phyloP scores from a whole-genome alignment of 2,113 vertebrate genomes.

The Toxotes chatareus region DNA sequence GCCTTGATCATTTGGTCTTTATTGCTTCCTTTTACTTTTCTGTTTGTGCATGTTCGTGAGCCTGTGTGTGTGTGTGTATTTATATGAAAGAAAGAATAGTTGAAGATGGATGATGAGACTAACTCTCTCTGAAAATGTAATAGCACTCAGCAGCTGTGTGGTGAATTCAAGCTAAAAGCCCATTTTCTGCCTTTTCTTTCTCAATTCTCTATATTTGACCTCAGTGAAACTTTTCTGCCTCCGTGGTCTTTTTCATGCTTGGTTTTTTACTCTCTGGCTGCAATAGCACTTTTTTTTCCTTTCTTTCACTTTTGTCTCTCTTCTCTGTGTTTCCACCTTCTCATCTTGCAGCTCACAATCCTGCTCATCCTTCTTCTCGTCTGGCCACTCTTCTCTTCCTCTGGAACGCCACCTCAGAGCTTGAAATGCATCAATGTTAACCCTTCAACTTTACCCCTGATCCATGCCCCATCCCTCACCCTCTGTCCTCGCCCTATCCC shows the following conservation, averaged over 20 bases:
- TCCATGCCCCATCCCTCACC: conserved; percentile 15
- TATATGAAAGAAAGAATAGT: not conserved
- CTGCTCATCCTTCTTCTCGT: conserved; percentile 44
- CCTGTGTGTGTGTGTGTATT: not conserved
- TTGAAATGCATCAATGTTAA: conserved; percentile 53
- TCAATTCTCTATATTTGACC: conserved; percentile 8
- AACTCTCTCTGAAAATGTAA: conserved; percentile 11
- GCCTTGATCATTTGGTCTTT: conserved; percentile 16
- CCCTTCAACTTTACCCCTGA: conserved; percentile 24
- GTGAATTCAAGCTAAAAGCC: conserved; percentile 47
- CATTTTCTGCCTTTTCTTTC: conserved; percentile 19
- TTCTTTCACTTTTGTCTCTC: conserved; percentile 33
- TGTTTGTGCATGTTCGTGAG: not conserved
- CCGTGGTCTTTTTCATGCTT: conserved; percentile 17
- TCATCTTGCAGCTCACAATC: conserved; percentile 49
- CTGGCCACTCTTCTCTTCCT: conserved; percentile 43
- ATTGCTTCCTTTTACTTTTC: conserved; percentile 19
- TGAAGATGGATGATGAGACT: conserved; percentile 19
- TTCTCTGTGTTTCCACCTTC: conserved; percentile 32
- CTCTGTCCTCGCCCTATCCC: conserved; percentile 7
- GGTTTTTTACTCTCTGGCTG: conserved; percentile 13
- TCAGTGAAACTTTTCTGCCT: conserved; percentile 21
- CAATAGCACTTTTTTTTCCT: conserved; percentile 42
- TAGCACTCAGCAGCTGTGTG: conserved; percentile 28
- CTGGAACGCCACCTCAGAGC: conserved; percentile 17